Evolutionary conservation across 2,888 invertebrate species (phyloP), one percentile per base, ranked within the genome.

Genomic region (Noctua janthe): DNA sequence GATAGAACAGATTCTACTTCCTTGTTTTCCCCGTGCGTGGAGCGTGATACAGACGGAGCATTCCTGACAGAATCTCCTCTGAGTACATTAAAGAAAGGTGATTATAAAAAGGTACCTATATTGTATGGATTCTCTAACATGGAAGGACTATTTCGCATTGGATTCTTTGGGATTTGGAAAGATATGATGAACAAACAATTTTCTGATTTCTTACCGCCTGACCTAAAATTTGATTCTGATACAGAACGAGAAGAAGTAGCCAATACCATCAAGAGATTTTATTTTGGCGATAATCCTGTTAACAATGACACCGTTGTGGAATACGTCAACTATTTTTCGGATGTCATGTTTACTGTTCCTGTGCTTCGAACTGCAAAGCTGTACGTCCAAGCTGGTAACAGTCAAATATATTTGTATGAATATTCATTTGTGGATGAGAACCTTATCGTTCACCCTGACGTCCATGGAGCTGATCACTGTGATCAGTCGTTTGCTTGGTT

Each of bases 161-260:
- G 51, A 1, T 47, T 15, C n/a, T 82, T 70, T 35, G 82, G 74
- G 6, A 13, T 0, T 54, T 56, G 56, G 56, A 56, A 23, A 4
- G 10, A 56, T 23, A 56, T 56, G 23, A 56, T 56, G 56, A 94
- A 94, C 87, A 84, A 91, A 47, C 92, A 91, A 0, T 94, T 95
- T 88, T 91, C 93, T 1, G 92, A 94, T n/a, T 95, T 94, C 71
- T 59, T 95, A 17, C 94, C 95, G 1, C 85, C 82, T 17, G 92
- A 95, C 78, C 87, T 95, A 2, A 76, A 91, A 70, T 94, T 93
- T 84, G 85, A 88, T 11, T 89, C 49, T 75, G 80, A 87, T 1
- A 73, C 85, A 15, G 91, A 94, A 82, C 93, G 88, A 86, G 85
- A 92, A 80, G n/a, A 85, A 67, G 89, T 94, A 0, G 91, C 92